Evolutionary conservation across 2,113 vertebrate genomes (phyloP), one percentile per base, ranked within the genome.

Genomic region (Nycticebus coucang): DNA sequence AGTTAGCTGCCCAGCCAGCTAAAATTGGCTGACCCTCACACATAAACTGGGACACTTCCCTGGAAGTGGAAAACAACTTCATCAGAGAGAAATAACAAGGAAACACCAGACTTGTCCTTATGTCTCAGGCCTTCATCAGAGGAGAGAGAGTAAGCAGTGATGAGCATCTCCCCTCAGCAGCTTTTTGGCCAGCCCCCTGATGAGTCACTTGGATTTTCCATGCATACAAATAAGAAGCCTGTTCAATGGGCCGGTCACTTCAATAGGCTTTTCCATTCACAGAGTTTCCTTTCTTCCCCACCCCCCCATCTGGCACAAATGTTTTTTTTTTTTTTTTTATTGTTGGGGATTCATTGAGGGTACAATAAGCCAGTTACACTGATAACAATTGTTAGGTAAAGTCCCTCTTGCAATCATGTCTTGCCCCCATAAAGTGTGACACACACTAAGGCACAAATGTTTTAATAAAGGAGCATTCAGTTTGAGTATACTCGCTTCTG

Each of bases 151-250:
- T 0, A 0, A n/a, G 26, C 1, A 41, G 18, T n/a, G 24, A 50
- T 28, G 21, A 66, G 71, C 14, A 4, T 50, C 71, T 41, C 66
- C 81, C 24, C 1, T 10, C 28, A 37, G 26, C 59, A 35, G 62
- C 41, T 24, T 57, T 79, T 71, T 74, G 80, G 66, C 87, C 37
- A 35, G 85, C 71, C 9, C 30, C 0, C 0, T 5, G 24, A 45
- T 13, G 15, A 7, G 50, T 30, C 3, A 3, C 78, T 91, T 30
- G 68, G 74, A n/a, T 86, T 93, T 91, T 77, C 93, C 89, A 75
- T 24, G 69, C 87, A 64, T 86, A 88, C 74, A 92, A 77, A 87
- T 83, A 83, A 93, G 95, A 79, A 69, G 53, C 26, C 69, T 93
- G 87, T 77, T 89, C 84, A 30, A 35, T 75, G 94, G 72, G 24